Evolutionary conservation across 2,888 invertebrate genomes (phyloP), one percentile per base, ranked within the genome.

Genomic region (Trissolcus japonicus): DNA sequence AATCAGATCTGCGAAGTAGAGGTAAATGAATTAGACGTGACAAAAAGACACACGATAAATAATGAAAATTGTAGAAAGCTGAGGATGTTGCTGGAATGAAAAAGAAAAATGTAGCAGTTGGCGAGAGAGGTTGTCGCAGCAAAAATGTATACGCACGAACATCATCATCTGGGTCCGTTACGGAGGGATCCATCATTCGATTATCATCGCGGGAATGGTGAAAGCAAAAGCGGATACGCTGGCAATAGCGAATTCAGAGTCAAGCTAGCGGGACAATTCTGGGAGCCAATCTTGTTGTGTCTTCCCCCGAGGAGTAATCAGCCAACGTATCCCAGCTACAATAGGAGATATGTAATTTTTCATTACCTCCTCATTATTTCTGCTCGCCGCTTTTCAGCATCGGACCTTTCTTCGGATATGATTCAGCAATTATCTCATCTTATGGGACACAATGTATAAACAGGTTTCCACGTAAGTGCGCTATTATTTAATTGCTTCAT

Each of bases 151-250:
- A 60, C 71, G 66, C 71, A 71, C 51, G 35, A 68, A 66, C 66
- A 61, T 66, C 66, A 57, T 53, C 25, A 4, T 63, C 50, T 61
- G 61, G 62, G 53, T 59, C 66, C 67, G 67, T 76, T 76, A 71
- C 51, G 4, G 57, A 46, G 57, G 76, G 65, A 76, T 66, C 66
- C 66, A 56, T 76, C 76, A 66, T 71, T 55, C 66, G 76, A 81
- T 81, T 80, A 79, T 80, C 54, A 80, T 79, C 76, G 78, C 79
- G 80, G 72, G 75, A 82, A 77, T 75, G 80, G 83, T 82, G 84
- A 83, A 83, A 83, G 84, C 82, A 82, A 82, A 82, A 81, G 82
- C 82, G 83, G 81, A 83, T 81, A 80, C 71, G 72, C 66, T 54
- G 35, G 71, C 67, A 71, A 78, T 78, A 77, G 67, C 66, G 68